phyloP scores from a whole-genome alignment of 2,113 vertebrate genomes.

The Gyps fulvus region DNA sequence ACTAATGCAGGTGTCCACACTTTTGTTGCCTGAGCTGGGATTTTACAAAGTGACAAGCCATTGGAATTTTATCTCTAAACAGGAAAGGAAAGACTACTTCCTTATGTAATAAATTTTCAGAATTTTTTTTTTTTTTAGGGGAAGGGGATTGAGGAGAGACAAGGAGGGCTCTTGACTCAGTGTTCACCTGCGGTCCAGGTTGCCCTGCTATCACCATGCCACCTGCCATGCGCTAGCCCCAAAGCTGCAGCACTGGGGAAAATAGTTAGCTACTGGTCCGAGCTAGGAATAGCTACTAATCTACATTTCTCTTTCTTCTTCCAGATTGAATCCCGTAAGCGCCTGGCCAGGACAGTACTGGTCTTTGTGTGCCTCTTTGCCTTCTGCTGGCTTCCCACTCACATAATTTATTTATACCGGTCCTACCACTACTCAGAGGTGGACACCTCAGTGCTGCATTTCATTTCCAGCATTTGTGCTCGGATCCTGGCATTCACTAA shows the following conservation, averaged over 20 bases:
- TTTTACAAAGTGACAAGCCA: background rate
- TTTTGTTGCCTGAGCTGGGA: background rate
- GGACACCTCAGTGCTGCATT: conserved; percentile 90
- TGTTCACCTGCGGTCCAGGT: background rate
- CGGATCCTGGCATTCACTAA: conserved; percentile 93
- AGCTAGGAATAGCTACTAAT: background rate
- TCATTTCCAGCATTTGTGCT: conserved; percentile 85
- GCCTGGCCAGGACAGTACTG: conserved; percentile 92
- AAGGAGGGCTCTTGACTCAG: background rate
- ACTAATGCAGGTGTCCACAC: background rate
- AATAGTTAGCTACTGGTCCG: background rate
- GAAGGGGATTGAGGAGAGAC: background rate
- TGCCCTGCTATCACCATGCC: fast-evolving
- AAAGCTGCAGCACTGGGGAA: background rate
- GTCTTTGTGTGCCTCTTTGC: conserved; percentile 95
- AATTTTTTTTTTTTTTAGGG: background rate
- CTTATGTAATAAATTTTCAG: background rate
- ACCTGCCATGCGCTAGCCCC: fast-evolving
- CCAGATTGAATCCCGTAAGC: conserved; percentile 92
- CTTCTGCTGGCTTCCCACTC: conserved; percentile 94
- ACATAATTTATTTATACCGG: conserved; percentile 91
- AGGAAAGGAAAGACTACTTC: background rate
- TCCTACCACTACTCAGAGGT: conserved; percentile 94
- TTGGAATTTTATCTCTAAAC: background rate
- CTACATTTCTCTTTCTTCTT: background rate